Percentiles rank a stretch among this genome's conserved stretches.
Conservation (phyloP, 2,888 invertebrate species). For the Mayetiola destructor region DNA sequence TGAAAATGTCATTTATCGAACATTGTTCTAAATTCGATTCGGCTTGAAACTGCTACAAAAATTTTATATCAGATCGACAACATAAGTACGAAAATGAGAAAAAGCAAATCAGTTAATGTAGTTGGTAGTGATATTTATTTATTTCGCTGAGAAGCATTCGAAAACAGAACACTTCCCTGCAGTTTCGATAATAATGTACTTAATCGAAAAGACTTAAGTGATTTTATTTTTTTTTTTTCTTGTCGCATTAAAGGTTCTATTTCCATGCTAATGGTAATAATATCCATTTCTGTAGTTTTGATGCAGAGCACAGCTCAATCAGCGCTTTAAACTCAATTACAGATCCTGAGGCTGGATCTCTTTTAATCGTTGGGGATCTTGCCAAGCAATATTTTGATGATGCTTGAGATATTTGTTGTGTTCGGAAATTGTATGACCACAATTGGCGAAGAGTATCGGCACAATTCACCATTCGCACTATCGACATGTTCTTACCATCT, state of each 20-base stretch:
- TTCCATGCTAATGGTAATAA: conserved; percentile 16
- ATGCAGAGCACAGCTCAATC: conserved; percentile 4
- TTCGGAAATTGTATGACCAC: conserved; percentile 29
- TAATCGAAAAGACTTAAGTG: too few relatives aligned
- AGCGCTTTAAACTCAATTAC: conserved; percentile 12
- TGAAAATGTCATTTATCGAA: too few relatives aligned
- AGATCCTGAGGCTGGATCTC: background rate
- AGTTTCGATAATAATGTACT: too few relatives aligned
- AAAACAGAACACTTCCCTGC: too few relatives aligned
- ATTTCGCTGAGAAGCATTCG: too few relatives aligned
- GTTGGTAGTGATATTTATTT: too few relatives aligned
- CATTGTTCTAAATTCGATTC: too few relatives aligned
- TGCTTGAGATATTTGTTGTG: conserved; percentile 30
- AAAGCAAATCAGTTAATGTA: too few relatives aligned
- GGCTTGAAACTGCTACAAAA: too few relatives aligned
- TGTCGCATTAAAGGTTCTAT: too few relatives aligned
- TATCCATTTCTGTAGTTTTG: conserved; percentile 16
- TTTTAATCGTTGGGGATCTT: conserved; percentile 15
- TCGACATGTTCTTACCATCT: conserved; percentile 22
- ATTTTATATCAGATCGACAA: background rate
- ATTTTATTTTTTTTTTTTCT: too few relatives aligned
- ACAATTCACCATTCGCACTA: conserved; percentile 30
- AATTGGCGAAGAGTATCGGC: conserved; percentile 25
- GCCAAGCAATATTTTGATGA: conserved; percentile 29
- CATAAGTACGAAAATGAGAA: background rate